These are phyloP conservation scores for Lasioglossum baleicum DNA, from an alignment of 1,140 invertebrate genomes.

Conservation along the genomic window DNA sequence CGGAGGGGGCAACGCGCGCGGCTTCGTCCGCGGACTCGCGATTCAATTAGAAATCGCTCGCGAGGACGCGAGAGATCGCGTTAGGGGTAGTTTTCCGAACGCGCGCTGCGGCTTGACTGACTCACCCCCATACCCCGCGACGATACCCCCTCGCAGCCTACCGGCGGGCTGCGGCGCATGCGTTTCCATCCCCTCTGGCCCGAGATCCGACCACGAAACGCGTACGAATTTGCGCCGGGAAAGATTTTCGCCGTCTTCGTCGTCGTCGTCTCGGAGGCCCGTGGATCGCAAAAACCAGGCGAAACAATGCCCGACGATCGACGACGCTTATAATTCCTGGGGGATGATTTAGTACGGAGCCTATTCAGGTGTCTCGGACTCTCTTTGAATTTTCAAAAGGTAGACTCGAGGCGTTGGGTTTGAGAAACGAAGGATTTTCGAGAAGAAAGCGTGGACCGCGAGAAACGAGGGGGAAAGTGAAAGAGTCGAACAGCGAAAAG, in stretches of 20 bases:
- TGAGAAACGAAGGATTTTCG: too few relatives aligned
- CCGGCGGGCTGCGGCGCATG: slow-evolving; percentile 61
- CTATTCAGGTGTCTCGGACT: too few relatives aligned
- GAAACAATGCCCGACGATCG: background rate
- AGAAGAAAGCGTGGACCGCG: too few relatives aligned
- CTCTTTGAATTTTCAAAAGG: too few relatives aligned
- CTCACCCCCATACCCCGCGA: slow-evolving; percentile 76
- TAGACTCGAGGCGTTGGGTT: too few relatives aligned
- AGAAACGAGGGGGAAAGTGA: background rate
- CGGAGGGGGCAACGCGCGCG: slow-evolving; percentile 13
- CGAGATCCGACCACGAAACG: slow-evolving; percentile 46
- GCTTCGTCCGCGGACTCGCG: slow-evolving; percentile 35
- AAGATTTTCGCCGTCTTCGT: slow-evolving; percentile 49
- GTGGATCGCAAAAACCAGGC: too few relatives aligned
- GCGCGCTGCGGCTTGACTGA: slow-evolving; percentile 80
- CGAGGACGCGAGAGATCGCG: slow-evolving; percentile 48
- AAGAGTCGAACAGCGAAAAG: background rate
- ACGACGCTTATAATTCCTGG: background rate
- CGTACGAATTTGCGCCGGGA: slow-evolving; percentile 66
- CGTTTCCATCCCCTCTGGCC: slow-evolving; percentile 48
- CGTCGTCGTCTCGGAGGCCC: too few relatives aligned
- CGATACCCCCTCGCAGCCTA: slow-evolving; percentile 56
- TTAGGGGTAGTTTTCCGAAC: slow-evolving; percentile 77
- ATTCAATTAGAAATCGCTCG: slow-evolving; percentile 50
- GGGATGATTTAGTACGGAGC: too few relatives aligned